Evolutionary conservation across 1,140 invertebrate genomes (phyloP).

Genomic region (Chironomus tepperi): DNA sequence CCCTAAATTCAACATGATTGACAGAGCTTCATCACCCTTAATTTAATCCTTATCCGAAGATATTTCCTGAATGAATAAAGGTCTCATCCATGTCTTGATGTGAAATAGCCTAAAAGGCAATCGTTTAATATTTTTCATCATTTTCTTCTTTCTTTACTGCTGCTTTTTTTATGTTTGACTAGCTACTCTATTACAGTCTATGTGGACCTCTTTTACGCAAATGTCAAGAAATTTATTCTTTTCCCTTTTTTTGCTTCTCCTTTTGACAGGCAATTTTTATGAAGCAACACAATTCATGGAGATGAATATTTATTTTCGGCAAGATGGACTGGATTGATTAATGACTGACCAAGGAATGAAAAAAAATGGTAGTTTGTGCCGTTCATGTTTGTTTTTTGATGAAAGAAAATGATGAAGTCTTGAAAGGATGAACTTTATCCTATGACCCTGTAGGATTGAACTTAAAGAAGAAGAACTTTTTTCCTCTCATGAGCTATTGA

Average conservation of each 20-base stretch:
- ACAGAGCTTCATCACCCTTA: constrained; percentile 6
- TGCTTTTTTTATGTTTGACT: neutral
- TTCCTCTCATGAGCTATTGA: too few species aligned
- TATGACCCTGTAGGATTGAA: too few species aligned
- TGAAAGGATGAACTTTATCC: too few species aligned
- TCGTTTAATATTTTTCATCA: neutral
- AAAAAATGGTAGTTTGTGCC: too few species aligned
- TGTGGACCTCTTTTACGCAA: neutral
- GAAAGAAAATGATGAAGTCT: too few species aligned
- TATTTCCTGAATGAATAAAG: neutral
- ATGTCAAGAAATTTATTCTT: constrained; percentile 6
- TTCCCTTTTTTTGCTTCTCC: neutral
- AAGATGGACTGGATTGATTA: too few species aligned
- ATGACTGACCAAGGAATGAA: too few species aligned
- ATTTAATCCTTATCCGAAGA: constrained; percentile 7
- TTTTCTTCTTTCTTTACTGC: neutral
- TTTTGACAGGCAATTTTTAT: too few species aligned
- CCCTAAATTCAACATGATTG: neutral
- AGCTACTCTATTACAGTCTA: neutral
- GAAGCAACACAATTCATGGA: too few species aligned
- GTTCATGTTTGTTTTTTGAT: too few species aligned
- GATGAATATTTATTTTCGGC: too few species aligned
- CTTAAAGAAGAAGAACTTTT: too few species aligned
- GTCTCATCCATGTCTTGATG: neutral
- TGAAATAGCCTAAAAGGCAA: neutral